Percentiles rank a stretch among this genome's conserved stretches.
These are phyloP conservation scores for Erebia epiphron DNA, from an alignment of 2,888 invertebrate genomes.

Conservation along the genomic window DNA sequence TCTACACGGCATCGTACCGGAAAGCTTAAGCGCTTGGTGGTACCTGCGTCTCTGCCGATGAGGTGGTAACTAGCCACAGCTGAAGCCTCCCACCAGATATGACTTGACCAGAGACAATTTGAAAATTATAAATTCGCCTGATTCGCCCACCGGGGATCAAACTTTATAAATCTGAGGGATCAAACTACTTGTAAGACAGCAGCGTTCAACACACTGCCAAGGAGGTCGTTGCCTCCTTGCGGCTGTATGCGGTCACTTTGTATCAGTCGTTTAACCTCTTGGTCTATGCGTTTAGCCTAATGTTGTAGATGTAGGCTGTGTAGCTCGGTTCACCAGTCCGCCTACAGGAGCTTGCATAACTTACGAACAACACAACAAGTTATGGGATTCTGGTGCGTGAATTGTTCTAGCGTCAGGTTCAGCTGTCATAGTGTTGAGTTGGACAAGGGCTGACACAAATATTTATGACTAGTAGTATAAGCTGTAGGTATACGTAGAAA, in stretches of 20 bases:
- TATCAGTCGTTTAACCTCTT: neutral
- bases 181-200: too few species aligned
- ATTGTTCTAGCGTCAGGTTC: slow-evolving; percentile 32
- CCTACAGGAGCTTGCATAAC: slow-evolving; percentile 38
- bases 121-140: too few species aligned
- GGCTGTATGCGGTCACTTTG: neutral
- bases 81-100: too few species aligned
- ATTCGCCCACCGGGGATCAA: too few species aligned
- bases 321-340: slow-evolving; percentile 34
- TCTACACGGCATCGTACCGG: too few species aligned
- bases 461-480: neutral
- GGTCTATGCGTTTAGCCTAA: slow-evolving; percentile 13
- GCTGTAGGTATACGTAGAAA: neutral
- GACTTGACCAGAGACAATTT: too few species aligned
- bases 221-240: neutral
- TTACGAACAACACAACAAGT: slow-evolving; percentile 30
- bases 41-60: too few species aligned
- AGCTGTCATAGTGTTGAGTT: slow-evolving; percentile 13
- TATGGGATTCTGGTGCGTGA: slow-evolving; percentile 28
- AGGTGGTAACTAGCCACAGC: too few species aligned
- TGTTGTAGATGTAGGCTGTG: slow-evolving; percentile 28
- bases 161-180: too few species aligned
- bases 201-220: too few species aligned
- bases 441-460: slow-evolving; percentile 1
- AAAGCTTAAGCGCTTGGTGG: too few species aligned